Evolutionary conservation across 2,797 vertebrate species (phyloP).

Genomic region (Ammospiza maritima): DNA sequence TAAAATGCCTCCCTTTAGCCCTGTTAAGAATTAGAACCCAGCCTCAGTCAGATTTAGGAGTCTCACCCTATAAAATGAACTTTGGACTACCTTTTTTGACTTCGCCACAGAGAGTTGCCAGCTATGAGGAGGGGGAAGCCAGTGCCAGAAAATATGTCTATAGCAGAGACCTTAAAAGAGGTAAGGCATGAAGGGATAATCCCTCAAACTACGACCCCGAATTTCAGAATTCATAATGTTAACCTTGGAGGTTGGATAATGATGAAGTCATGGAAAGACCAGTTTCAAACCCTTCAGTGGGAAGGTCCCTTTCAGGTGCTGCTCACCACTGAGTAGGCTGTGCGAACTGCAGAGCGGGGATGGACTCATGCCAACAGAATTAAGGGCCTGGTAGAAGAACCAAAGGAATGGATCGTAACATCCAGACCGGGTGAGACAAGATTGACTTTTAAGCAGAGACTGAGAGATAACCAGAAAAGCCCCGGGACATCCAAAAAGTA

Average conservation of each 20-base stretch:
- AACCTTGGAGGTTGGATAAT: not conserved
- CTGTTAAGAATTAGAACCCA: not conserved
- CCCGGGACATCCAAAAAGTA: not conserved
- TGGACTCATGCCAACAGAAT: not conserved
- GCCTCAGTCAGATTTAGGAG: not conserved
- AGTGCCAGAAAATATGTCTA: not conserved
- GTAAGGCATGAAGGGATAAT: not conserved
- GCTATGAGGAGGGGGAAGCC: not conserved
- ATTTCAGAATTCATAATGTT: not conserved
- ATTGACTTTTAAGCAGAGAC: not conserved
- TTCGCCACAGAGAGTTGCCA: not conserved
- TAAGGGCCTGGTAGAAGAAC: not conserved
- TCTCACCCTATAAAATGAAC: not conserved
- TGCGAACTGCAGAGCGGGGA: not conserved
- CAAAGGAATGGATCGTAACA: not conserved
- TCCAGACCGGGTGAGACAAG: not conserved
- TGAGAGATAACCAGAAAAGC: not conserved
- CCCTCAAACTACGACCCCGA: not conserved
- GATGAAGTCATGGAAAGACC: not conserved
- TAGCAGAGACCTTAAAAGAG: not conserved
- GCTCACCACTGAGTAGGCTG: not conserved
- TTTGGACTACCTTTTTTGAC: not conserved
- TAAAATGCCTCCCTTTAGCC: not conserved
- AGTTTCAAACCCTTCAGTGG: not conserved
- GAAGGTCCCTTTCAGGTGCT: not conserved